These are phyloP conservation scores for Pogoniulus pusillus DNA, from an alignment of 2,797 vertebrate genomes.

Conservation along the genomic window DNA sequence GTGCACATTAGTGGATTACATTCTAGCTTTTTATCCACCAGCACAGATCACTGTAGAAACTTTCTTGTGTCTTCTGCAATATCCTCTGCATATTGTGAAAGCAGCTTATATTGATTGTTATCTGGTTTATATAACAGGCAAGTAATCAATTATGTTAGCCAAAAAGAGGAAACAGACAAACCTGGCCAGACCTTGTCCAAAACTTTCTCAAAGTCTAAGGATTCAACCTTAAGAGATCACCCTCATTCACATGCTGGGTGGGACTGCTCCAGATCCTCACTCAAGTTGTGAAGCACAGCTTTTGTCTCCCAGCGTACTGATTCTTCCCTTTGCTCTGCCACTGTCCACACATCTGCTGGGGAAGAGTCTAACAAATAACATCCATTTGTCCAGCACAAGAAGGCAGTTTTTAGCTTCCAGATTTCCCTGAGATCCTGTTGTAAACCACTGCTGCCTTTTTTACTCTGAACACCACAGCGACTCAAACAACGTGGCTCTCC, in stretches of 20 bases:
- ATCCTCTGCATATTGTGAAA: background rate
- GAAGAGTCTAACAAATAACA: background rate
- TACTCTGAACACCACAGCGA: background rate
- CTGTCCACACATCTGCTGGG: accelerated
- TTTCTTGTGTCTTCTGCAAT: background rate
- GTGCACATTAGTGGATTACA: no score
- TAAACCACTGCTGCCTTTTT: background rate
- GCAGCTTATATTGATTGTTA: background rate
- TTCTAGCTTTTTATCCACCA: background rate
- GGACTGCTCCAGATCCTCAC: background rate
- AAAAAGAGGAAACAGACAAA: background rate
- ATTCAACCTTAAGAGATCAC: background rate
- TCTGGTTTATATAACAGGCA: background rate
- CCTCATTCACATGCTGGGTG: accelerated
- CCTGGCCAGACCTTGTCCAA: background rate
- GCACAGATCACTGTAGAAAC: background rate
- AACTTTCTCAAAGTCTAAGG: background rate
- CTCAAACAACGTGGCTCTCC: background rate
- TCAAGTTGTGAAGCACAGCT: background rate
- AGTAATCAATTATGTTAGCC: background rate
- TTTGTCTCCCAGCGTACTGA: background rate
- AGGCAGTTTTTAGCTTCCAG: background rate
- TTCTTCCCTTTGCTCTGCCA: background rate
- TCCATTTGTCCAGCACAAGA: background rate
- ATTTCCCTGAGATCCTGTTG: background rate